Base-by-base conservation (phyloP, 2,888 invertebrate species). In the Rhagium mordax region DNA sequence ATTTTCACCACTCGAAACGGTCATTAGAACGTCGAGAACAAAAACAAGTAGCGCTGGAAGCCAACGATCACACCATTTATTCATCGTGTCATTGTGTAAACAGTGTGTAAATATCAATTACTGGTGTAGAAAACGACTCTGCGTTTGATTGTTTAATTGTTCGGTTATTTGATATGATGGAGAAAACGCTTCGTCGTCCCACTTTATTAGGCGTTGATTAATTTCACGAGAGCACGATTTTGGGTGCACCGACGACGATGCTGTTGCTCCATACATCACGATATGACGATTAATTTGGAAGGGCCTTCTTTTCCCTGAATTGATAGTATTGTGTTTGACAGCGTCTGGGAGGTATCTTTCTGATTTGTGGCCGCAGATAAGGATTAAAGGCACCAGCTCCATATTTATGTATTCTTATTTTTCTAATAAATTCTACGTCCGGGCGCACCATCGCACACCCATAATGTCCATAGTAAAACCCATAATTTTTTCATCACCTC, bases 21-120 rank as follows among this genome's bases (percentile, higher is more conserved):
- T 41, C 41, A 41, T 41, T 41, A 15, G 10, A 13, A 33, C 10
- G 16, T 33, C 59, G 59, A 59, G 33, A 7, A 18, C 8, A 15
- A 59, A 59, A 59, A 29, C 29, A 59, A 29, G 16, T 27, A 55
- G 15, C 33, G 10, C 29, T 59, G 16, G 27, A 24, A 55, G 55
- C n/a, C 55, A 55, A n/a, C 24, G 55, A 55, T 55, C 27, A 27
- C 2, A 24, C 55, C 27, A n/a, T 27, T n/a, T 55, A 33, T 59
- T 18, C 33, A 59, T 59, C 10, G 27, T 29, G 59, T 59, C 33
- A 59, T 33, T 59, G 59, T 59, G 59, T 59, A 59, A 59, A 59
- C 29, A 59, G 15, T 33, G 15, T 33, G 24, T 59, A 29, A 59
- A 27, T 59, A 59, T 59, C 59, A 33, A 55, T 55, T 24, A 24